These are phyloP conservation scores for Halotydeus destructor DNA, from an alignment of 1,140 invertebrate species.

Conservation along the genomic window DNA sequence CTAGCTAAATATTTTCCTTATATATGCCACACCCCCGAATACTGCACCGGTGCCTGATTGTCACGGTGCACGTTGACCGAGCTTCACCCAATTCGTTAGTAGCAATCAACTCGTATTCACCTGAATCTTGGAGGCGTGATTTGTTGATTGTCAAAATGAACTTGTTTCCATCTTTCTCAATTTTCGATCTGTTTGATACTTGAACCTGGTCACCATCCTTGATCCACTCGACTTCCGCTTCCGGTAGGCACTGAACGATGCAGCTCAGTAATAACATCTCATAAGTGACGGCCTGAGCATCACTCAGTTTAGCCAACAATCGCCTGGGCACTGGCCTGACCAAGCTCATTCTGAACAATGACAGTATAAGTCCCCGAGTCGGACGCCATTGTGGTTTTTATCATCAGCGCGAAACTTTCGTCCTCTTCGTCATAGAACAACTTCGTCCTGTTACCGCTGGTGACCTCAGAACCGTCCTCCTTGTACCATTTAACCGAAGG, in stretches of 20 bases:
- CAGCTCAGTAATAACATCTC: too few species aligned
- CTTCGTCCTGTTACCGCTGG: constrained; percentile 7
- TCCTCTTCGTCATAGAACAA: constrained; percentile 82
- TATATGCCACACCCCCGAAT: too few species aligned
- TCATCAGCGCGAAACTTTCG: constrained; percentile 64
- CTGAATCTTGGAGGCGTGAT: constrained; percentile 58
- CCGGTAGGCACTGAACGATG: too few species aligned
- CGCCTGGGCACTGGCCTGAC: constrained; percentile 39
- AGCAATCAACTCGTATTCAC: constrained; percentile 72
- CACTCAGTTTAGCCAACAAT: constrained; percentile 40
- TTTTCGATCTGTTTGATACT: constrained; percentile 38
- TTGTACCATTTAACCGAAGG: constrained; percentile 59
- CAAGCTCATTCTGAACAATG: constrained; percentile 65
- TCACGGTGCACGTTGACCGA: not conserved
- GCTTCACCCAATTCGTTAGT: constrained; percentile 44
- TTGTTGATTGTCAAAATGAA: constrained; percentile 61
- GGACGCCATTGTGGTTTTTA: constrained; percentile 57
- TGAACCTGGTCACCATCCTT: constrained; percentile 7
- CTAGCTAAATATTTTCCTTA: too few species aligned
- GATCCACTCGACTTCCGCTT: constrained; percentile 6
- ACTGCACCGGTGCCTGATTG: too few species aligned
- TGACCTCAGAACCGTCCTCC: not conserved
- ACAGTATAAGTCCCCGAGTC: constrained; percentile 70
- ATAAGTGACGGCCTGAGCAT: too few species aligned
- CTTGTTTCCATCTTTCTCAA: constrained; percentile 37